Conservation (phyloP, 2,113 vertebrate genomes). For the Mobula hypostoma region DNA sequence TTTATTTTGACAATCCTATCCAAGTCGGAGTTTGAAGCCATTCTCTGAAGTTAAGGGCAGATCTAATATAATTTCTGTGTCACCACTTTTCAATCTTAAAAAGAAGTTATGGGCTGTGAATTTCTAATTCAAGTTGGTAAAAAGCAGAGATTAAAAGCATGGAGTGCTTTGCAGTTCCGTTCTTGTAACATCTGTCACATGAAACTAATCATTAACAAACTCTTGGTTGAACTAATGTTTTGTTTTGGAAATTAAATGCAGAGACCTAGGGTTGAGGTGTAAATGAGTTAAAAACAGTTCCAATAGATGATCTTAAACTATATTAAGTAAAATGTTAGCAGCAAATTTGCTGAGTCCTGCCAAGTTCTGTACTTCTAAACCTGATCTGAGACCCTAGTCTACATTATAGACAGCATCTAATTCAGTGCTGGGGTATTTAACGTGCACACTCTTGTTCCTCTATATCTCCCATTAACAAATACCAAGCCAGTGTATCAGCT, state of each 20-base stretch:
- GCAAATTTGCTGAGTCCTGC: not conserved
- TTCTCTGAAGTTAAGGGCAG: not conserved
- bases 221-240: not conserved
- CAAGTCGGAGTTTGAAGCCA: not conserved
- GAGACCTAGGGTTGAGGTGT: not conserved
- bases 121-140: not conserved
- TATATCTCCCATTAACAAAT: too few relatives aligned
- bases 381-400: not conserved
- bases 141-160: not conserved
- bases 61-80: not conserved
- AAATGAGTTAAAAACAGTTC: not conserved
- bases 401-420: not conserved
- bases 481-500: not conserved
- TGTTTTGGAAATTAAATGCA: not conserved
- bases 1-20: slow-evolving; percentile 21
- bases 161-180: not conserved
- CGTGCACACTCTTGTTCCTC: not conserved
- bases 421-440: not conserved
- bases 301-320: not conserved
- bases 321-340: not conserved
- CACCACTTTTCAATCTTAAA: not conserved
- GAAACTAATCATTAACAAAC: not conserved
- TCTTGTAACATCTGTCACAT: not conserved
- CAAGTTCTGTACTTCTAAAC: not conserved
- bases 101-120: not conserved